phyloP scores from a whole-genome alignment of 2,888 invertebrate species.

The Papilio protenor region DNA sequence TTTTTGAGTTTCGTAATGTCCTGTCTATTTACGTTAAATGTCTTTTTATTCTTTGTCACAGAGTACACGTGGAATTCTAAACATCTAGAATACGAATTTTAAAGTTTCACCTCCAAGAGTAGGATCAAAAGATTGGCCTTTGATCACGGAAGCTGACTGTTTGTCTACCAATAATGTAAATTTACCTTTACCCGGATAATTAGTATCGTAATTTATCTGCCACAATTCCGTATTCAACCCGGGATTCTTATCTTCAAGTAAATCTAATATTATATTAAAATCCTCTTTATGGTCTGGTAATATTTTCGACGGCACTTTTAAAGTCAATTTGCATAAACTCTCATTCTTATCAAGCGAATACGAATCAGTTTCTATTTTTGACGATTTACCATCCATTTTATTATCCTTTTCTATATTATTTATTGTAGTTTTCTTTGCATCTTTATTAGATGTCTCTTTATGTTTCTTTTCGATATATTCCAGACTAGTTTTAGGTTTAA shows the following conservation, averaged over 20 bases:
- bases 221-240: slow-evolving; percentile 73
- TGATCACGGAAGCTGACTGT: slow-evolving; percentile 65
- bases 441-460: slow-evolving; percentile 4
- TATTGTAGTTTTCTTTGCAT: slow-evolving; percentile 45
- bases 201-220: slow-evolving; percentile 61
- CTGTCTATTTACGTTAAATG: too few relatives aligned
- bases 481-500: slow-evolving; percentile 64
- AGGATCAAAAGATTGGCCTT: slow-evolving; percentile 64
- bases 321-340: slow-evolving; percentile 59
- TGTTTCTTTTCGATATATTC: slow-evolving; percentile 58
- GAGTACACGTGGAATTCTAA: neutral
- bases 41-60: neutral
- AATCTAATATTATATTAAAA: slow-evolving; percentile 69
- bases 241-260: slow-evolving; percentile 74
- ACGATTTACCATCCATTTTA: neutral
- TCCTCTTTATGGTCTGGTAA: slow-evolving; percentile 71
- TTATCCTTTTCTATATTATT: slow-evolving; percentile 20
- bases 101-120: slow-evolving; percentile 68
- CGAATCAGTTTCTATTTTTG: neutral
- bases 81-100: slow-evolving; percentile 64
- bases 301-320: slow-evolving; percentile 67
- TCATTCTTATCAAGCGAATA: slow-evolving; percentile 11
- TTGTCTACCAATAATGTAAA: slow-evolving; percentile 67
- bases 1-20: too few relatives aligned
- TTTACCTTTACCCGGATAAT: slow-evolving; percentile 64